phyloP scores from a whole-genome alignment of 2,888 invertebrate species.

The Dryobota labecula region DNA sequence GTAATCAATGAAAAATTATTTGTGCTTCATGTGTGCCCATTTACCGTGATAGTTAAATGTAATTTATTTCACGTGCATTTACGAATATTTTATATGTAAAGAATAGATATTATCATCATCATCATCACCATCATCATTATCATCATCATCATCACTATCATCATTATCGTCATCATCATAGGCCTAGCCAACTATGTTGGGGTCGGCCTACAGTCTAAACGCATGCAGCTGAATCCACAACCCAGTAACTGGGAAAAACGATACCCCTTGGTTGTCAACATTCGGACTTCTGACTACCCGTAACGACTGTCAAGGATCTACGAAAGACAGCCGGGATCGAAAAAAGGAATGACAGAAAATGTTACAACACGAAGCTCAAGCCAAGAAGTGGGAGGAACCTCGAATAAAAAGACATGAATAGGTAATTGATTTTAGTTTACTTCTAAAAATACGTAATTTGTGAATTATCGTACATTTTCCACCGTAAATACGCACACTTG shows the following conservation, averaged over 20 bases:
- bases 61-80: background rate
- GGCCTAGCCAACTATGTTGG: background rate
- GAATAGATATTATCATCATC: background rate
- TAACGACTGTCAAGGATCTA: background rate
- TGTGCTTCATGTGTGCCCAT: slow-evolving; percentile 25
- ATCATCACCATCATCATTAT: too few species aligned
- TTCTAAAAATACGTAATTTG: slow-evolving; percentile 25
- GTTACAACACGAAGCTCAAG: background rate
- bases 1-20: slow-evolving; percentile 13
- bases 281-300: background rate
- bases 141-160: too few species aligned
- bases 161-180: background rate
- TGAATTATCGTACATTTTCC: slow-evolving; percentile 13
- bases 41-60: slow-evolving; percentile 4
- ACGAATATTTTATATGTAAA: background rate
- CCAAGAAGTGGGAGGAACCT: background rate
- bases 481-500: slow-evolving; percentile 41
- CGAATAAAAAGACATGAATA: slow-evolving; percentile 23
- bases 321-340: background rate
- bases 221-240: background rate
- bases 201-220: background rate
- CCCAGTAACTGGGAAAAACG: background rate
- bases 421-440: slow-evolving; percentile 40
- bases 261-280: background rate
- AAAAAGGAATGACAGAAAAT: background rate